Evolutionary conservation across 1,140 invertebrate genomes (phyloP), one percentile per base, ranked within the genome.

Genomic region (Epicauta chinensis): DNA sequence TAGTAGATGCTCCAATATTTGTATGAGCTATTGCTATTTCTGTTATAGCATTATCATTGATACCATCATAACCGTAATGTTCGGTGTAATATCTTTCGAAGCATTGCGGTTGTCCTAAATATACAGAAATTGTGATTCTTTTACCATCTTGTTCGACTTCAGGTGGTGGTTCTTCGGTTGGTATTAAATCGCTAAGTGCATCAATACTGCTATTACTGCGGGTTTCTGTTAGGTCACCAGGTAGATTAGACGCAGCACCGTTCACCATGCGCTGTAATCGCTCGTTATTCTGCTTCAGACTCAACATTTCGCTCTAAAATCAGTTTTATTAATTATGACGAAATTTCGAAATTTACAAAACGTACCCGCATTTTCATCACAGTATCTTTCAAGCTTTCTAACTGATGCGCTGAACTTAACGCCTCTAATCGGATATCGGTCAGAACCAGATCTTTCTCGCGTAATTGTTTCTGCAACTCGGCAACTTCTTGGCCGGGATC

Each of bases 341-440:
- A 38, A n/a, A 17, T 32, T 38, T 23, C 15, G 36, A 17, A 11
- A 16, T 35, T 10, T 5, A 16, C 2, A 11, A 9, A 35, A 32
- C 9, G 2, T 73, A 91, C 87, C 73, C 91, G 87, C 92, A 98
- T 95, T 73, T 93, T 94, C 63, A 87, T 93, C 64, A 98, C 91
- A 32, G 91, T 94, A 67, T 98, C 95, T 69, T 95, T 93, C 1
- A 98, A 76, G 53, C 91, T 94, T 72, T 98, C 94, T 31, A 98
- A 75, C 71, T 98, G 94, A 75, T 97, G 94, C 2, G 94, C 93
- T 0, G 93, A 96, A 57, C 91, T 94, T 9, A 98, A 72, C 2
- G 96, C 94, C 72, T 98, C 96, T 17, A 98, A 73, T 56, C 93
- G 77, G 45, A 98, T 97, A 67, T 98, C 96, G 0, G 94, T 98